Evolutionary conservation across 2,113 vertebrate species (phyloP).

Genomic region (Emydocephalus ijimae): DNA sequence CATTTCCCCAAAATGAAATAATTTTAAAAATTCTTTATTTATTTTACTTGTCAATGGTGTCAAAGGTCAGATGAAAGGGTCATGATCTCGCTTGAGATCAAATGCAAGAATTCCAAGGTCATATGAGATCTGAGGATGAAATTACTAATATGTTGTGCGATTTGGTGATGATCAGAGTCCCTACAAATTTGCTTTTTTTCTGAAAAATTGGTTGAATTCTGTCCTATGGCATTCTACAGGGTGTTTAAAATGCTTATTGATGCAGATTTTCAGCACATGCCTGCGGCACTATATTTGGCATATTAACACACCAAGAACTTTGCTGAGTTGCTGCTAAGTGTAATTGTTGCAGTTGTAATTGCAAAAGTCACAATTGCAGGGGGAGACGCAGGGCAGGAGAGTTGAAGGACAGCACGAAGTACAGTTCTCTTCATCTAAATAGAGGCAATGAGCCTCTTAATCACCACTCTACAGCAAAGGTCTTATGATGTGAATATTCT

Average conservation of each 20-base stretch:
- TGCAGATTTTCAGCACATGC: background rate
- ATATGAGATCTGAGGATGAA: background rate
- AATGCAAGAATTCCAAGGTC: background rate
- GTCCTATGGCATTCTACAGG: background rate
- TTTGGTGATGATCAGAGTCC: background rate
- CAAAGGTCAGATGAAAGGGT: background rate
- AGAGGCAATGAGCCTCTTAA: background rate
- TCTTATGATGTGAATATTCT: background rate
- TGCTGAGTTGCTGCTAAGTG: background rate
- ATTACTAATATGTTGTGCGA: background rate
- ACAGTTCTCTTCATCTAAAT: background rate
- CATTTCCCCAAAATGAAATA: background rate
- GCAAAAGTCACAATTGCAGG: background rate
- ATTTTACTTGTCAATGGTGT: background rate
- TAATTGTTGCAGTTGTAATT: background rate
- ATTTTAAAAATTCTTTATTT: background rate
- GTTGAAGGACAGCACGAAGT: background rate
- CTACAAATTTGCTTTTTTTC: background rate
- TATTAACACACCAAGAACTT: background rate
- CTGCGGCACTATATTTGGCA: background rate
- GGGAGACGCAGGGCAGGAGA: background rate
- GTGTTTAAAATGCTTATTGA: background rate
- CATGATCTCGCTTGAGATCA: background rate
- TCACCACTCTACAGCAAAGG: background rate
- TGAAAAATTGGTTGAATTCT: background rate